These are phyloP conservation scores for Gadopsis marmoratus DNA, from an alignment of 2,797 vertebrate genomes.

Conservation along the genomic window DNA sequence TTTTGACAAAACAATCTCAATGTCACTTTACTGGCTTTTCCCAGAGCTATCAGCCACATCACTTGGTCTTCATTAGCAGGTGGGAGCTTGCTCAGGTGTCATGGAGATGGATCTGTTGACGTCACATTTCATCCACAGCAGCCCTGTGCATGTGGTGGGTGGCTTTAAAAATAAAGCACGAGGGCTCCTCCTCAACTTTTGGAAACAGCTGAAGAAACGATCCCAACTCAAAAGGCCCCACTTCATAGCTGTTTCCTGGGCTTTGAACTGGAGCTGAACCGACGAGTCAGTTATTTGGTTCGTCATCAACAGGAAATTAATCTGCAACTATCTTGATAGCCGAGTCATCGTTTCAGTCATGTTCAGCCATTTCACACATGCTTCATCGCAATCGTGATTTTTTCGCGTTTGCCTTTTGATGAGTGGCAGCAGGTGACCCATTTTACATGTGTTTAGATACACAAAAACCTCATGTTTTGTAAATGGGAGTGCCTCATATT, in stretches of 20 bases:
- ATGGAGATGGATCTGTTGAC: background rate
- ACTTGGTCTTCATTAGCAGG: background rate
- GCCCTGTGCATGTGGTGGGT: too few species aligned
- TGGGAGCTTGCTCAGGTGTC: background rate
- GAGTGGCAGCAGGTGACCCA: background rate
- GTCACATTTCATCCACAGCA: background rate
- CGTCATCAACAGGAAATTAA: background rate
- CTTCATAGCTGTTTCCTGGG: background rate
- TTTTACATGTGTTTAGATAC: background rate
- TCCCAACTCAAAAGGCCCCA: background rate
- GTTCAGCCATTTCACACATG: background rate
- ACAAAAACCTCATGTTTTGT: background rate
- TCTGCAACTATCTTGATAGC: background rate
- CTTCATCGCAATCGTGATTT: background rate
- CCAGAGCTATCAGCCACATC: background rate
- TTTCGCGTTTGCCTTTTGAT: background rate
- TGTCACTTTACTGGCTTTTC: too few species aligned
- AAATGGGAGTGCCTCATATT: background rate
- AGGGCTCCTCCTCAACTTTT: background rate
- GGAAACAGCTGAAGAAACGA: background rate
- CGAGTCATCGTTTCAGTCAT: background rate
- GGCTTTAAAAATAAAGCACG: background rate
- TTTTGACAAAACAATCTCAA: background rate
- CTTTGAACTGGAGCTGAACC: background rate
- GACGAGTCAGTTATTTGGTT: background rate